Percentiles rank a stretch among this genome's conserved stretches.
Evolutionary conservation across 2,888 invertebrate genomes (phyloP).

Genomic region (Ophion slaviceki): DNA sequence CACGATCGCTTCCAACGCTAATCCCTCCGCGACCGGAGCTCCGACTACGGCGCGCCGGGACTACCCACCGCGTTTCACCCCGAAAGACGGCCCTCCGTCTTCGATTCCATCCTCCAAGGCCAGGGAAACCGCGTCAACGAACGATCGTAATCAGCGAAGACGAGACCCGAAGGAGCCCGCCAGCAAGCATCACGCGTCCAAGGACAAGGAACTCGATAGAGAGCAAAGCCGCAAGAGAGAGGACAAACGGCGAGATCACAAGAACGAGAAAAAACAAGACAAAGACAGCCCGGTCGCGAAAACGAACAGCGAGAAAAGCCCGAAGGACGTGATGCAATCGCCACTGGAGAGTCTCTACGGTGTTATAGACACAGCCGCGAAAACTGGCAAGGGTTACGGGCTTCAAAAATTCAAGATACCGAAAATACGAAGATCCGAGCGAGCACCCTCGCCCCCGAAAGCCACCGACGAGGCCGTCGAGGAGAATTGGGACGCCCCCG

Average conservation of each 20-base stretch:
- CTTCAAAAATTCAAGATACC: constrained; percentile 85
- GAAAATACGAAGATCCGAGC: constrained; percentile 82
- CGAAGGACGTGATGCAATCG: constrained; percentile 81
- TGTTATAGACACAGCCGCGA: constrained; percentile 80
- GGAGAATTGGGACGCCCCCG: constrained; percentile 67
- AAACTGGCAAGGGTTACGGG: constrained; percentile 84
- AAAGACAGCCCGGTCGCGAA: constrained; percentile 67
- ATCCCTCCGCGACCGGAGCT: constrained; percentile 29
- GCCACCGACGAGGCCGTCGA: constrained; percentile 38
- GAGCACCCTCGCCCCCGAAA: constrained; percentile 70
- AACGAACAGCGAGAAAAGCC: constrained; percentile 66
- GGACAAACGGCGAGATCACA: constrained; percentile 65
- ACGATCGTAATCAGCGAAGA: constrained; percentile 73
- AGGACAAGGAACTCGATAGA: constrained; percentile 58
- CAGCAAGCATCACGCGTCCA: constrained; percentile 46
- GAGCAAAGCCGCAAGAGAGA: constrained; percentile 50
- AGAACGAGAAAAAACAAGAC: constrained; percentile 69
- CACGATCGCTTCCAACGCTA: constrained; percentile 35
- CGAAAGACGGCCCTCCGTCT: constrained; percentile 70
- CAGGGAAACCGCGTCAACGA: constrained; percentile 51
- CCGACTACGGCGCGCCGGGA: constrained; percentile 67
- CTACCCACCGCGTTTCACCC: constrained; percentile 70
- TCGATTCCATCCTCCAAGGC: constrained; percentile 24
- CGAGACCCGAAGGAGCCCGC: constrained; percentile 65
- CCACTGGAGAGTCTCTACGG: constrained; percentile 84